Conservation (phyloP, 2,113 vertebrate genomes). For the Tor tambroides region DNA sequence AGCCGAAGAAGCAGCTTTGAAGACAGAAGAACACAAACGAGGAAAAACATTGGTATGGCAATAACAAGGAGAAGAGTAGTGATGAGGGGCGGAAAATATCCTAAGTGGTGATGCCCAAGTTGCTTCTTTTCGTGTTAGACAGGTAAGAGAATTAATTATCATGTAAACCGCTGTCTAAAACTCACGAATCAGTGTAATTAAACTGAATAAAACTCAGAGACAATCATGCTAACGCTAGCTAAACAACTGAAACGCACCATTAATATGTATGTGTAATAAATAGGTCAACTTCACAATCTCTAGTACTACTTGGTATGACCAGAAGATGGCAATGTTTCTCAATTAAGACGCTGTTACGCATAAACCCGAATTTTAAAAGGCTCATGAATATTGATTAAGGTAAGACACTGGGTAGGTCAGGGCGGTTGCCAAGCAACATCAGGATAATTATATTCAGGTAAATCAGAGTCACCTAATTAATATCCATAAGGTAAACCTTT, state of each 20-base stretch:
- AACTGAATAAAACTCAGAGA: neutral
- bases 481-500: neutral
- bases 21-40: no score
- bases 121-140: no score
- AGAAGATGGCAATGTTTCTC: neutral
- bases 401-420: neutral
- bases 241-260: no score
- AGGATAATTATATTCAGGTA: neutral
- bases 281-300: neutral
- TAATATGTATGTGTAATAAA: neutral
- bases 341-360: neutral
- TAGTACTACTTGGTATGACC: neutral
- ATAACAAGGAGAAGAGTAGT: no score
- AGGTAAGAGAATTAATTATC: no score
- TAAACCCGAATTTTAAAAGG: neutral
- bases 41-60: no score
- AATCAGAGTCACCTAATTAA: neutral
- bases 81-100: no score
- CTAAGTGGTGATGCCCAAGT: no score
- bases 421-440: slow-evolving; percentile 4
- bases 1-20: neutral
- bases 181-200: no score
- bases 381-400: neutral
- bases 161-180: no score
- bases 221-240: neutral